phyloP scores from a whole-genome alignment of 2,113 vertebrate species.

The Phylloscopus whistleri region DNA sequence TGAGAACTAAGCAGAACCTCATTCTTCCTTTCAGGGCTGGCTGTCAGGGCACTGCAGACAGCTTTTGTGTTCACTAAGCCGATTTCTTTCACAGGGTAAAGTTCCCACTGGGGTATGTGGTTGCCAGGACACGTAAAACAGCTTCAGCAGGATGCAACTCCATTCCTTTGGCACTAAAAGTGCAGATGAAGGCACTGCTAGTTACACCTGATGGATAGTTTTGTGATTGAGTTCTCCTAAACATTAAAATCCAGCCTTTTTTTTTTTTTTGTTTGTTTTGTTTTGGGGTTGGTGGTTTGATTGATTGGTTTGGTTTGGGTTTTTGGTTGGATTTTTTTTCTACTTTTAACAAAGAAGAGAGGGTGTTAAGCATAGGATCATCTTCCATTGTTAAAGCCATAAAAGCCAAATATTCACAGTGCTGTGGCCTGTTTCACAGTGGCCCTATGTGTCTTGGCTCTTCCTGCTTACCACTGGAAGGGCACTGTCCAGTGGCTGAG shows the following conservation, averaged over 20 bases:
- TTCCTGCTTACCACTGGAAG: not conserved
- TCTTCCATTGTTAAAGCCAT: not conserved
- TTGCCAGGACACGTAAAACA: constrained; percentile 70
- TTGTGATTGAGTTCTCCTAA: not conserved
- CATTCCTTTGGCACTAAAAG: not conserved
- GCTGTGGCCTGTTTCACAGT: not conserved
- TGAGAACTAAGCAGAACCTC: constrained; percentile 53
- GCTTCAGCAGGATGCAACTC: constrained; percentile 28
- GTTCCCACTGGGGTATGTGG: constrained; percentile 57
- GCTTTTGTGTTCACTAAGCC: constrained; percentile 67
- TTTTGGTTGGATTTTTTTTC: not conserved
- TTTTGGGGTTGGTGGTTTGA: not conserved
- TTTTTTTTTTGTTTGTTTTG: not conserved
- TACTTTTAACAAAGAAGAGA: not conserved
- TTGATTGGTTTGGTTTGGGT: fast-evolving
- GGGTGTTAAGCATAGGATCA: not conserved
- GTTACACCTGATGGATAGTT: not conserved
- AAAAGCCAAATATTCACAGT: not conserved
- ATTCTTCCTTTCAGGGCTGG: constrained; percentile 65
- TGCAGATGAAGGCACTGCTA: not conserved
- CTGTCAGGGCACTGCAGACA: constrained; percentile 60
- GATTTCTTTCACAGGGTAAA: constrained; percentile 65
- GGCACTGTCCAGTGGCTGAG: fast-evolving
- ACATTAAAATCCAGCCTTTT: not conserved
- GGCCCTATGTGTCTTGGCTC: not conserved